Evolutionary conservation across 1,140 invertebrate genomes (phyloP), one percentile per base, ranked within the genome.

Genomic region (Drosophila nikananu): DNA sequence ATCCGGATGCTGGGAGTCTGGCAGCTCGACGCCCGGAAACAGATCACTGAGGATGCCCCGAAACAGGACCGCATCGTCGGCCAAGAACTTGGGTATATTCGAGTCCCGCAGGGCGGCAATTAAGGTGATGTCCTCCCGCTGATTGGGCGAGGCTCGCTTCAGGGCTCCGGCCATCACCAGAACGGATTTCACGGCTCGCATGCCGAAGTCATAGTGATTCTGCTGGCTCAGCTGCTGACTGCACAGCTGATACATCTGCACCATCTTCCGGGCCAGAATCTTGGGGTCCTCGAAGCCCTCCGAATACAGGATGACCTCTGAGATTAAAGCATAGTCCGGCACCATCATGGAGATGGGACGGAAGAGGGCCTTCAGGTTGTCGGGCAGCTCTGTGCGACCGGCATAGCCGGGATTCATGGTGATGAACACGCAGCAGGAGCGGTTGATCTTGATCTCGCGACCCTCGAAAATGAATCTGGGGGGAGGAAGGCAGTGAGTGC

Each of bases 291-390:
- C 97, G 84, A 98, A 98, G 21, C 97, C 97, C 94, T 98, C 97
- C 0, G 97, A 98, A 92, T 98, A 98, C 2, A 98, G 93, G 57
- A 97, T 98, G 5, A 98, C 97, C 94, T 98, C 97, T 27, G 97
- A 97, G 81, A 99, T 98, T 10, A 98, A 94, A 17, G 96, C 97
- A 89, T 98, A 98, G 94, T 98, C 97, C 0, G 97, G 97, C 48
- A 98, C 97, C 97, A 98, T 98, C 97, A 98, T 98, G 4, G 97
- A 95, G 57, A 98, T 96, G 0, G 97, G 97, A 73, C 97, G 95
- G 91, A 98, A 98, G 2, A 98, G 92, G 0, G 97, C 97, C 93
- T 98, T 97, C 25, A 97, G 92, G 92, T 97, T 97, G 83, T 97
- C 97, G 0, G 97, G 97, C 48, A 97, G 89, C 89, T 97, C 96